Evolutionary conservation across 2,113 vertebrate species (phyloP).

Genomic region (Salvator merianae): DNA sequence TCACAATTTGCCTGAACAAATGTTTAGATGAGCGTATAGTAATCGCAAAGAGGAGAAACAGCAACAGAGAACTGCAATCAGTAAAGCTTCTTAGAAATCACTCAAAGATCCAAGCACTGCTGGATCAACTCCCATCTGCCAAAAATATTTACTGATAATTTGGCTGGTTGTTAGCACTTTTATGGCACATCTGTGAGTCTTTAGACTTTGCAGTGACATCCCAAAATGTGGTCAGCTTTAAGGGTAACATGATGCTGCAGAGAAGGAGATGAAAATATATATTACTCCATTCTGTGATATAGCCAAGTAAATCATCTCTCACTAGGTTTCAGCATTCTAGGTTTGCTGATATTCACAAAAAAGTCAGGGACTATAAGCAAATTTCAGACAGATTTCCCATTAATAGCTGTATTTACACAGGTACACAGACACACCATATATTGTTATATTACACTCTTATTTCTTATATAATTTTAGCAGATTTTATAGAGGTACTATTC

Average conservation of each 20-base stretch:
- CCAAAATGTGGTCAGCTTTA: no score
- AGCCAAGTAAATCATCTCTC: not conserved
- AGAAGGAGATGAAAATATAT: not conserved
- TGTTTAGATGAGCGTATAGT: not conserved
- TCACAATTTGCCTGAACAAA: not conserved
- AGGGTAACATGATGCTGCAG: not conserved
- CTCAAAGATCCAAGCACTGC: not conserved
- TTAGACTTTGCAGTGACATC: not conserved
- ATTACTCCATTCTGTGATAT: not conserved
- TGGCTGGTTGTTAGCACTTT: not conserved
- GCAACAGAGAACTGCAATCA: not conserved
- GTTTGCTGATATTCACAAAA: not conserved
- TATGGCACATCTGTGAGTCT: not conserved
- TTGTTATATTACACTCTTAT: not conserved
- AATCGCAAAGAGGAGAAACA: not conserved
- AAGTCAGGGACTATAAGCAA: not conserved
- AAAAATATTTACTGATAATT: not conserved
- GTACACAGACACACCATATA: not conserved
- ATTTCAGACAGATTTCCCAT: not conserved
- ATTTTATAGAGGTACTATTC: not conserved
- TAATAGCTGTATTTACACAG: not conserved
- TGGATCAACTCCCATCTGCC: not conserved
- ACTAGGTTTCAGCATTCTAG: not conserved
- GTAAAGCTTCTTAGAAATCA: not conserved
- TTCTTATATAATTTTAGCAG: not conserved